Evolutionary conservation across 2,113 vertebrate genomes (phyloP).

Genomic region (Gambusia affinis): DNA sequence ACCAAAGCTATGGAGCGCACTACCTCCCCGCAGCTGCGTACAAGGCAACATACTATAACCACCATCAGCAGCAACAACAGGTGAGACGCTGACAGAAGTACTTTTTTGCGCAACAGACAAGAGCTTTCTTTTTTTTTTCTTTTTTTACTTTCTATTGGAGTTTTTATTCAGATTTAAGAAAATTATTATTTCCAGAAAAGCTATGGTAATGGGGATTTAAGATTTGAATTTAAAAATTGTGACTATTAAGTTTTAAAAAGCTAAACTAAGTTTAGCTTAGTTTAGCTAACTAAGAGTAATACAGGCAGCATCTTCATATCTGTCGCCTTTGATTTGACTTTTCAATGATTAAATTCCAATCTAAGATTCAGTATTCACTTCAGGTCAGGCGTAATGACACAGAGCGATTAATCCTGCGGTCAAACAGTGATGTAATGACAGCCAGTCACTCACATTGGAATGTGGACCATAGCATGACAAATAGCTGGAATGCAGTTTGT

Average conservation of each 20-base stretch:
- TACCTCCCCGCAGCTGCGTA: conserved; percentile 84
- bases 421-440: conserved; percentile 73
- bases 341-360: conserved; percentile 56
- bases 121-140: no score
- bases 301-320: not conserved
- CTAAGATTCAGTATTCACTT: conserved; percentile 41
- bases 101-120: not conserved
- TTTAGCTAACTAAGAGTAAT: no score
- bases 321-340: conserved; percentile 18
- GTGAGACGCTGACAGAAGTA: conserved; percentile 72
- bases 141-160: no score
- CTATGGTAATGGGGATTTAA: not conserved
- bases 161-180: no score
- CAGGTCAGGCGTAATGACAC: conserved; percentile 70
- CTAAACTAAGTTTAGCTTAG: no score
- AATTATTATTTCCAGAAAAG: not conserved
- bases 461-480: conserved; percentile 59
- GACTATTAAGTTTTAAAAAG: not conserved
- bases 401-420: conserved; percentile 63
- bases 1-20: conserved; percentile 89
- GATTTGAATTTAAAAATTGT: not conserved
- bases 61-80: conserved; percentile 86
- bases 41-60: conserved; percentile 83
- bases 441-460: conserved; percentile 65
- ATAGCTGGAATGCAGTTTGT: conserved; percentile 55